Evolutionary conservation across 1,140 invertebrate species (phyloP).

Genomic region (Apocrypta bakeri): DNA sequence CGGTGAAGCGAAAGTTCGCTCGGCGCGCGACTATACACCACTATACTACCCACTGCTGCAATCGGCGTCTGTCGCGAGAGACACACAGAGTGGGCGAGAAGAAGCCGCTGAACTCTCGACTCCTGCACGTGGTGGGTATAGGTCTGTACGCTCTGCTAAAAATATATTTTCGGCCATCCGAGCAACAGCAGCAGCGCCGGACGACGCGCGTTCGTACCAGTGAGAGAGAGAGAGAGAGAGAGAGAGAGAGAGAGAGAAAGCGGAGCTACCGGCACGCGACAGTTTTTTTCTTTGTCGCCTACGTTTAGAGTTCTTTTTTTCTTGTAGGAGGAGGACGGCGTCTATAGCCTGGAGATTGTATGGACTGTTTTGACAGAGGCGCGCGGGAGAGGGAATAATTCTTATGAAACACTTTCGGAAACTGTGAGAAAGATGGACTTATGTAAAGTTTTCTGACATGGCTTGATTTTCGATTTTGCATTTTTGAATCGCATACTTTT

Average conservation of each 20-base stretch:
- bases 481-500: too few relatives aligned
- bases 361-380: too few relatives aligned
- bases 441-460: too few relatives aligned
- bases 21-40: too few relatives aligned
- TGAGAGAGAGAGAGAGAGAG: background rate
- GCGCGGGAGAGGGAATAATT: too few relatives aligned
- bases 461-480: too few relatives aligned
- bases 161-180: slow-evolving; percentile 12
- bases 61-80: background rate
- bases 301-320: background rate
- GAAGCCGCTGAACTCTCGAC: slow-evolving; percentile 49
- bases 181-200: background rate
- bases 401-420: too few relatives aligned
- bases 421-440: too few relatives aligned
- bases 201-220: background rate
- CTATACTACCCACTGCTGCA: too few relatives aligned
- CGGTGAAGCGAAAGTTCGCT: too few relatives aligned
- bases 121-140: slow-evolving; percentile 41
- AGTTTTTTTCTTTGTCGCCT: background rate
- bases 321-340: too few relatives aligned
- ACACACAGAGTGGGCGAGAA: slow-evolving; percentile 4
- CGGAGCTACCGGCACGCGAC: slow-evolving; percentile 26
- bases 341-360: too few relatives aligned
- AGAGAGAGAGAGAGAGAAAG: background rate
- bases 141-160: background rate